phyloP scores from a whole-genome alignment of 2,797 vertebrate genomes.

The Tadarida brasiliensis region DNA sequence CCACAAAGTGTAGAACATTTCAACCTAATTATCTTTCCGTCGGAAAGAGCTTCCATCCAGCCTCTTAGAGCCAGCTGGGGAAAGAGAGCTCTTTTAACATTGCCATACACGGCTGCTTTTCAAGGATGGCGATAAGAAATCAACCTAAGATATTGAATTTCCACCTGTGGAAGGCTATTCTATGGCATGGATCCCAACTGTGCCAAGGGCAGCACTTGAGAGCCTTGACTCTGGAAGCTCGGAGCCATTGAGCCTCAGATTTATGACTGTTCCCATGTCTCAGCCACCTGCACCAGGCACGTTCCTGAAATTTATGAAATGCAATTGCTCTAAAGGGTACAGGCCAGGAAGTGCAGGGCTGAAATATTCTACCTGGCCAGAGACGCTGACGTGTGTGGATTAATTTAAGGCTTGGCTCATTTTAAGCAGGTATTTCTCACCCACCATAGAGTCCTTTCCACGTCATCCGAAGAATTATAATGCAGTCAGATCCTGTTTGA shows the following conservation, averaged over 20 bases:
- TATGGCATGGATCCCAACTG: background rate
- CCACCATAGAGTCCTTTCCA: background rate
- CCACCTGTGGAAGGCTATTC: slow-evolving; percentile 3
- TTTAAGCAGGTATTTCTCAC: slow-evolving; percentile 1
- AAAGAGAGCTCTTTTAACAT: background rate
- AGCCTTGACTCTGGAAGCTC: slow-evolving; percentile 3
- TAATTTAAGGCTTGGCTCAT: slow-evolving; percentile 27
- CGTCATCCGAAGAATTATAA: background rate
- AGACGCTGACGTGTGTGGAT: background rate
- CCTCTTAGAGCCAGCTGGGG: background rate
- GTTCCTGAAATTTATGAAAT: slow-evolving; percentile 68
- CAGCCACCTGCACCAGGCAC: slow-evolving; percentile 48
- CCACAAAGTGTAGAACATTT: background rate
- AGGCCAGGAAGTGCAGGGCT: slow-evolving; percentile 6
- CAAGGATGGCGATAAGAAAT: slow-evolving; percentile 35
- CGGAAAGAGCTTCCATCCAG: background rate
- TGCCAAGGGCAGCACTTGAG: slow-evolving; percentile 49
- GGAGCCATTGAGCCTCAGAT: slow-evolving; percentile 54
- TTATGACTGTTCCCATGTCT: slow-evolving; percentile 20
- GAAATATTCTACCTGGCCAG: slow-evolving; percentile 40
- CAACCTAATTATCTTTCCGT: slow-evolving; percentile 9
- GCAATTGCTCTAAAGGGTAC: slow-evolving; percentile 38
- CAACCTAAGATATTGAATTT: background rate
- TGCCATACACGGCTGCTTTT: background rate
- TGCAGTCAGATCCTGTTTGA: background rate